Percentiles rank a stretch among this genome's conserved stretches.
These are phyloP conservation scores for Thysanoteuthis rhombus DNA, from an alignment of 2,888 invertebrate species.

Conservation along the genomic window DNA sequence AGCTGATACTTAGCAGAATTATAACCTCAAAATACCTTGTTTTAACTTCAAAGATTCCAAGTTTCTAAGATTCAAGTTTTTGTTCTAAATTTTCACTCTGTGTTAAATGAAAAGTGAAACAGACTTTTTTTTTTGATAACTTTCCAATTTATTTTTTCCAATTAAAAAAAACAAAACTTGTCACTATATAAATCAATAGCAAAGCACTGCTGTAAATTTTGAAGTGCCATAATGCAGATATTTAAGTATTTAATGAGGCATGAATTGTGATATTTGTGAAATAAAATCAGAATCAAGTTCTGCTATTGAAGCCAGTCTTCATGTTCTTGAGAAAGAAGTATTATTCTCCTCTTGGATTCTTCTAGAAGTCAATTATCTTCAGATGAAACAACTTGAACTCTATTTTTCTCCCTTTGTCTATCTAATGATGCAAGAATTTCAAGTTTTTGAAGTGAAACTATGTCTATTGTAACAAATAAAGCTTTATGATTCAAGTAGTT, in stretches of 20 bases:
- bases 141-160: not conserved
- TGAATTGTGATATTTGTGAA: not conserved
- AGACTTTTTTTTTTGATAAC: not conserved
- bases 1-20: no score
- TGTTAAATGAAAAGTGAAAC: no score
- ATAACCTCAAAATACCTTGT: no score
- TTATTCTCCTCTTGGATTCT: not conserved
- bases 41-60: no score
- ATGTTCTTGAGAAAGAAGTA: not conserved
- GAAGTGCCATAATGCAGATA: not conserved
- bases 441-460: no score
- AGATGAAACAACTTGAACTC: not conserved
- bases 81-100: no score
- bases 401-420: not conserved
- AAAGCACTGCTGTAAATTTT: not conserved
- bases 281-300: not conserved
- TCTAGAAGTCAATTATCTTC: not conserved
- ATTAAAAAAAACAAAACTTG: not conserved
- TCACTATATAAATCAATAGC: not conserved
- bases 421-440: no score
- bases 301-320: not conserved
- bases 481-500: not conserved
- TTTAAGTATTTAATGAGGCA: conserved; percentile 12
- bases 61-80: no score
- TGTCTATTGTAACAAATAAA: not conserved